A percentile compares a stretch with the other conserved stretches of the same genome.
phyloP scores from a whole-genome alignment of 2,113 vertebrate genomes.

The Mormoops blainvillei region DNA sequence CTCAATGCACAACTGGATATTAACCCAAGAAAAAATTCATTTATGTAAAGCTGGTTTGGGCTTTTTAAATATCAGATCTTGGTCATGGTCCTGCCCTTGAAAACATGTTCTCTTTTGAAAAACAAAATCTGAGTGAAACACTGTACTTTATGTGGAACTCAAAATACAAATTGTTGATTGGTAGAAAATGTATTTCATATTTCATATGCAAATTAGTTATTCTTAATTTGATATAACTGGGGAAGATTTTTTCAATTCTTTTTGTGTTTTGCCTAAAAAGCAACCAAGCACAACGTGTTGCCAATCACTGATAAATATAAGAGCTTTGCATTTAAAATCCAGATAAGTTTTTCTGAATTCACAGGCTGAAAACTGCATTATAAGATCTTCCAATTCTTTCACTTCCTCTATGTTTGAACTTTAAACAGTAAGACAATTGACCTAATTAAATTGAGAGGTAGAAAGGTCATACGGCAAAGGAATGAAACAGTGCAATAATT shows the following conservation, averaged over 20 bases:
- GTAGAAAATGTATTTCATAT: background rate
- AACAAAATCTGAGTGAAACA: background rate
- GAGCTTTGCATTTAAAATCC: background rate
- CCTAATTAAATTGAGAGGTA: background rate
- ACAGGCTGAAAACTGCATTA: background rate
- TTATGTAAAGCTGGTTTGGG: background rate
- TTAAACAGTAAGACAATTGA: background rate
- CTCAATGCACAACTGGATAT: background rate
- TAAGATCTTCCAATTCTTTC: background rate
- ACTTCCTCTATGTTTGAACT: background rate
- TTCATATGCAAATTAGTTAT: background rate
- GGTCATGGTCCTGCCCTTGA: background rate
- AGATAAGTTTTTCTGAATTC: background rate
- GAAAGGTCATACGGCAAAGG: background rate
- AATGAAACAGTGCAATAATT: background rate
- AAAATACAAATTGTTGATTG: conserved; percentile 10
- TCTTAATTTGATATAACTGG: background rate
- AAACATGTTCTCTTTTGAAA: background rate
- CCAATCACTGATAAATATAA: background rate
- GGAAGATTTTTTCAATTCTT: background rate
- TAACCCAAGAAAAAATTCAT: background rate
- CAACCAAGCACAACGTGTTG: background rate
- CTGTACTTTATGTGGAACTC: background rate
- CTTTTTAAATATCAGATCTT: background rate
- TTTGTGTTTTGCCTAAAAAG: conserved; percentile 13